phyloP scores from a whole-genome alignment of 2,113 vertebrate species.

The Nicator chloris region DNA sequence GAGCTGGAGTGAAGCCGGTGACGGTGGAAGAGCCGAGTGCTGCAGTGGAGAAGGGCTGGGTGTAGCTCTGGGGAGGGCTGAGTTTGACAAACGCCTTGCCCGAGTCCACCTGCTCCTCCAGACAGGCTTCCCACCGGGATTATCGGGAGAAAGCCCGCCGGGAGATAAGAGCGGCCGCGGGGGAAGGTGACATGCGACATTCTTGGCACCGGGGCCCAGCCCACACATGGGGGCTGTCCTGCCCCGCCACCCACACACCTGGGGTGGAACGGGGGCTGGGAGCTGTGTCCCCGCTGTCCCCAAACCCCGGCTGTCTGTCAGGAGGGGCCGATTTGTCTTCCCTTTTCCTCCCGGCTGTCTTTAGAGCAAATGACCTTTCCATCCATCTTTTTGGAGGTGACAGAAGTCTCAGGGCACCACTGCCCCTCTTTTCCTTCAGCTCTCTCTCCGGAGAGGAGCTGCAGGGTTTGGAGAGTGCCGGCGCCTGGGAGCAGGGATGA shows the following conservation, averaged over 20 bases:
- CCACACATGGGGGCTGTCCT: background rate
- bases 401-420: background rate
- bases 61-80: accelerated
- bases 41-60: accelerated
- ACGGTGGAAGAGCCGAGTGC: accelerated
- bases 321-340: background rate
- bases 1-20: accelerated
- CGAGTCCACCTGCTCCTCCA: background rate
- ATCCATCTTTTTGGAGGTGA: background rate
- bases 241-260: background rate
- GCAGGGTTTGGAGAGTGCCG: background rate
- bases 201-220: background rate
- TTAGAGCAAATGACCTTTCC: background rate
- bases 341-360: background rate
- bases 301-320: accelerated
- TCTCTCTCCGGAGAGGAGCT: background rate
- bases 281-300: background rate
- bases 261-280: background rate
- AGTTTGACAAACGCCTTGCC: background rate
- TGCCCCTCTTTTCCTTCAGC: background rate
- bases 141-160: accelerated
- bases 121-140: background rate
- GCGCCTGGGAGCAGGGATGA: accelerated
- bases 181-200: background rate
- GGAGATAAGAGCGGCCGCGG: background rate